Evolutionary conservation across 2,797 vertebrate genomes (phyloP).

Genomic region (Falco concolor): DNA sequence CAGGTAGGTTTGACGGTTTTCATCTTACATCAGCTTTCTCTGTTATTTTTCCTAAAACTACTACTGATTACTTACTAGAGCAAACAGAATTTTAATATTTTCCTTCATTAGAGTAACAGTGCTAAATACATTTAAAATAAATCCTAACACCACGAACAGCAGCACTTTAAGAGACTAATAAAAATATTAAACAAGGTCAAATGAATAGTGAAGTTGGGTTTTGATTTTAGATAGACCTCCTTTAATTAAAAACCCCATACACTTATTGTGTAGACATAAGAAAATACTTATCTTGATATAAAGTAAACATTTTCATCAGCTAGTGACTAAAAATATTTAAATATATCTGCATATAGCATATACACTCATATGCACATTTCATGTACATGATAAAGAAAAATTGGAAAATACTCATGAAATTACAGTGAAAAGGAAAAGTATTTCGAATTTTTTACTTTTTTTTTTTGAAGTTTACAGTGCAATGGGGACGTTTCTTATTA

Average conservation of each 20-base stretch:
- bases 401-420: neutral
- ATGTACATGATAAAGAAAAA: neutral
- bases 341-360: neutral
- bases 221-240: neutral
- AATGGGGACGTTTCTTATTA: neutral
- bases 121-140: neutral
- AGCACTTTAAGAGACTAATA: neutral
- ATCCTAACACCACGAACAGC: neutral
- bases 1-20: slow-evolving; percentile 58
- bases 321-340: neutral
- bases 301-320: neutral
- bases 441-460: neutral
- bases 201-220: neutral
- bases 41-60: neutral
- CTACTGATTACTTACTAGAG: neutral
- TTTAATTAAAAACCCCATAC: neutral
- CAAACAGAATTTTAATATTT: neutral
- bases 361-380: neutral
- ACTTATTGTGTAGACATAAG: neutral
- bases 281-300: neutral
- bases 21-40: slow-evolving; percentile 36
- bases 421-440: neutral
- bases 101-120: neutral
- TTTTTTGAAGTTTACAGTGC: neutral
- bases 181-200: neutral